Percentiles rank a stretch among this genome's conserved stretches.
These are phyloP conservation scores for Isaurus tuberculatus DNA, from an alignment of 92 coral and sea anemone genomes.

Conservation along the genomic window DNA sequence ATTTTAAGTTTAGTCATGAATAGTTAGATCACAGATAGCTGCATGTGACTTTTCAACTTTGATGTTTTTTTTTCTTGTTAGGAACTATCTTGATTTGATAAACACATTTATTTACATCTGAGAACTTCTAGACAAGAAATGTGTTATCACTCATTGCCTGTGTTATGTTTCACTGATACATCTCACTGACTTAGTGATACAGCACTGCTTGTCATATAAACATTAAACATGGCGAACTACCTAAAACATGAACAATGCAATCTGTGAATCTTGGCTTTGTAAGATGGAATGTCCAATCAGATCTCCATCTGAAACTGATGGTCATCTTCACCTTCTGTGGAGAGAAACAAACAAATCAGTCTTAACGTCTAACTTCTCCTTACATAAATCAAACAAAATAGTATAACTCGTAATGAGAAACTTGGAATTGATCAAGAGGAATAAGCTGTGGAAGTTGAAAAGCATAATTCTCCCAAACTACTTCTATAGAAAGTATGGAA, in stretches of 20 bases:
- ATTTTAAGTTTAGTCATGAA: conserved; percentile 6
- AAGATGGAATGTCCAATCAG: conserved; percentile 43
- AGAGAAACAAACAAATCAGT: conserved; percentile 4
- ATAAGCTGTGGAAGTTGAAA: too few relatives aligned
- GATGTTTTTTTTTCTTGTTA: not conserved
- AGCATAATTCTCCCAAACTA: too few relatives aligned
- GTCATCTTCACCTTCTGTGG: conserved; percentile 75
- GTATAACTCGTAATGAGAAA: too few relatives aligned
- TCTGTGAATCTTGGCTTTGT: not conserved
- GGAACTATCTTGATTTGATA: conserved; percentile 5
- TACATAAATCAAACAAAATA: too few relatives aligned
- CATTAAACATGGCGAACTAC: conserved; percentile 16
- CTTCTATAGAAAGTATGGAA: too few relatives aligned
- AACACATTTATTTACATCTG: conserved; percentile 36
- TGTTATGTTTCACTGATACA: not conserved
- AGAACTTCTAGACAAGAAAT: conserved; percentile 23
- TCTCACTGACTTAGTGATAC: conserved; percentile 23
- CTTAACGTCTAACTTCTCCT: too few relatives aligned
- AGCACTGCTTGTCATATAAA: conserved; percentile 39
- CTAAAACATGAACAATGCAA: conserved; percentile 25
- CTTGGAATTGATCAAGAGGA: too few relatives aligned
- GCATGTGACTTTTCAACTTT: not conserved
- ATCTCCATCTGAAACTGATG: conserved; percentile 98
- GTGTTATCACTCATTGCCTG: conserved; percentile 15
- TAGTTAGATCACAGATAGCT: not conserved